Evolutionary conservation across 2,113 vertebrate genomes (phyloP).

Genomic region (Ctenodactylus gundi): DNA sequence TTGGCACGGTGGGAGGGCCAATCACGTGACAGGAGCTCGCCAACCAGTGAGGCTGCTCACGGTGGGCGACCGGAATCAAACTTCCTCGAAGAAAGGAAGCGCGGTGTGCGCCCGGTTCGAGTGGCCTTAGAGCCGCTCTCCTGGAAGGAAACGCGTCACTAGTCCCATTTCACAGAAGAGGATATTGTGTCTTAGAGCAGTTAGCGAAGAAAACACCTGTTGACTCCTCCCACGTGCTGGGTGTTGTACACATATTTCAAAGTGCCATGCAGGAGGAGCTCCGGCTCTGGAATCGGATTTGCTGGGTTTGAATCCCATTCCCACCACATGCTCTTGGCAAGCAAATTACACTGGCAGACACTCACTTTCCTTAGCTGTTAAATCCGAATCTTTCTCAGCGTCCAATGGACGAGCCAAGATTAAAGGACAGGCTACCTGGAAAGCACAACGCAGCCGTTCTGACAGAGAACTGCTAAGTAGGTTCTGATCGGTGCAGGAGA

Average conservation of each 20-base stretch:
- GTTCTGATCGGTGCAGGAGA: background rate
- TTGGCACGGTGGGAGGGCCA: slow-evolving; percentile 37
- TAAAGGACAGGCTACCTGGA: background rate
- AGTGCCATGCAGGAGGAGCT: background rate
- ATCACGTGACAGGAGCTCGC: slow-evolving; percentile 66
- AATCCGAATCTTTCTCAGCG: background rate
- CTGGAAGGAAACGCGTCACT: background rate
- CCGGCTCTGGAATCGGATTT: background rate
- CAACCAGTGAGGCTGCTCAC: slow-evolving; percentile 36
- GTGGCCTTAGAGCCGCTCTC: background rate
- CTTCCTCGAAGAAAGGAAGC: background rate
- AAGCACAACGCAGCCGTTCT: background rate
- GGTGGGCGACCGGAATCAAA: slow-evolving; percentile 40
- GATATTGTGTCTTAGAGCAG: background rate
- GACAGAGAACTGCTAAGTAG: background rate
- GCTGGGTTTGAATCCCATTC: background rate
- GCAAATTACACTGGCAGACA: background rate
- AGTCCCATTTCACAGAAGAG: slow-evolving; percentile 7
- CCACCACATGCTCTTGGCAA: background rate
- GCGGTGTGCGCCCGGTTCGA: background rate
- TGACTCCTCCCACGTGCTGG: background rate
- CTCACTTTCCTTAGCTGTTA: background rate
- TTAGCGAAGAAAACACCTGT: background rate
- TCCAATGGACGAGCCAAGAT: background rate
- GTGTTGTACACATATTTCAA: background rate